These are phyloP conservation scores for Mactra quadrangularis DNA, from an alignment of 1,140 invertebrate species.

Conservation along the genomic window DNA sequence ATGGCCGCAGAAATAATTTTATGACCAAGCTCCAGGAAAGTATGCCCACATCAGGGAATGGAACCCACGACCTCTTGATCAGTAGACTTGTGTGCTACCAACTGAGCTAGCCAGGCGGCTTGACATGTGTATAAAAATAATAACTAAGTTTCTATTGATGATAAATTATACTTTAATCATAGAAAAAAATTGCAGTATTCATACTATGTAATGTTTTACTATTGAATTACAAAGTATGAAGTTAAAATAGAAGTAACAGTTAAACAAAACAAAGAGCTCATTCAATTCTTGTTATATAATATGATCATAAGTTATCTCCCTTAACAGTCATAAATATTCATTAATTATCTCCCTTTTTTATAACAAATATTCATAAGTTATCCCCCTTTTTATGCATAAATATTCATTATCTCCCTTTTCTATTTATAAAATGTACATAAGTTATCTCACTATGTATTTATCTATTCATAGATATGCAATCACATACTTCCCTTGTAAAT, in stretches of 20 bases:
- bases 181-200: slow-evolving; percentile 47
- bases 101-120: no score
- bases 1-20: no score
- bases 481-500: no score
- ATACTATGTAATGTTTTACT: slow-evolving; percentile 38
- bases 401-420: not conserved
- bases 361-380: not conserved
- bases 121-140: no score
- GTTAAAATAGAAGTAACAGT: slow-evolving; percentile 34
- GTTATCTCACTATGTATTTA: not conserved
- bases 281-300: not conserved
- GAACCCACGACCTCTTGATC: no score
- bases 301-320: not conserved
- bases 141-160: not conserved
- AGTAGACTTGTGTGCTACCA: no score
- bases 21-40: no score
- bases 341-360: not conserved
- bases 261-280: slow-evolving; percentile 9
- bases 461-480: no score
- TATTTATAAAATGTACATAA: not conserved
- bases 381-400: not conserved
- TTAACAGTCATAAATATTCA: not conserved
- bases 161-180: slow-evolving; percentile 51
- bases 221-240: slow-evolving; percentile 49
- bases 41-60: no score